Evolutionary conservation across 2,888 invertebrate genomes (phyloP).

Genomic region (Parthenolecanium corni): DNA sequence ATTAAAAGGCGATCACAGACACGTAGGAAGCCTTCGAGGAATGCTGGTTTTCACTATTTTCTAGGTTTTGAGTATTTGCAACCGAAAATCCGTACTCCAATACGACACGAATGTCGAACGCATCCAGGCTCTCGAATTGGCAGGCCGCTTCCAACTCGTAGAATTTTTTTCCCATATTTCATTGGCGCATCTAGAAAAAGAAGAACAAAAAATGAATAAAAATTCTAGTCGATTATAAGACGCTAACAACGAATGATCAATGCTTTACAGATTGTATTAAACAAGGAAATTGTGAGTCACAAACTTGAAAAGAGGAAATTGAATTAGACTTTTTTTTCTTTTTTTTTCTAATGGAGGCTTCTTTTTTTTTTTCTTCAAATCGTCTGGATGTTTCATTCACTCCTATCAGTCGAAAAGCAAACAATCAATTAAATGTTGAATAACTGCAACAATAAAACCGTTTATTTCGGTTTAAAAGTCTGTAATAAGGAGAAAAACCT

Average conservation of each 20-base stretch:
- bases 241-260: too few relatives aligned
- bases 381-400: not conserved
- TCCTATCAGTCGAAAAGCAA: not conserved
- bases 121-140: too few relatives aligned
- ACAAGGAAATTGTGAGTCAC: too few relatives aligned
- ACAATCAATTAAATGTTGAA: not conserved
- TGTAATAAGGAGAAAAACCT: conserved; percentile 2
- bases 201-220: too few relatives aligned
- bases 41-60: not conserved
- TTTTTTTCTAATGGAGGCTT: not conserved
- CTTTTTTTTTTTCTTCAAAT: not conserved
- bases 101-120: too few relatives aligned
- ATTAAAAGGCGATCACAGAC: conserved; percentile 22
- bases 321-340: not conserved
- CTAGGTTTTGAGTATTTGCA: not conserved
- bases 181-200: too few relatives aligned
- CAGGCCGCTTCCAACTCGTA: too few relatives aligned
- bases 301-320: not conserved
- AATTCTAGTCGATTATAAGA: too few relatives aligned
- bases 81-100: too few relatives aligned
- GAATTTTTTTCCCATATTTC: too few relatives aligned
- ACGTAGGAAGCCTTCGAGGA: conserved; percentile 18
- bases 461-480: not conserved
- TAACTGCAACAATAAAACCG: conserved; percentile 7
- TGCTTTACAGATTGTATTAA: too few relatives aligned